These are phyloP conservation scores for Dromius quadrimaculatus DNA, from an alignment of 2,888 invertebrate genomes.

Conservation along the genomic window DNA sequence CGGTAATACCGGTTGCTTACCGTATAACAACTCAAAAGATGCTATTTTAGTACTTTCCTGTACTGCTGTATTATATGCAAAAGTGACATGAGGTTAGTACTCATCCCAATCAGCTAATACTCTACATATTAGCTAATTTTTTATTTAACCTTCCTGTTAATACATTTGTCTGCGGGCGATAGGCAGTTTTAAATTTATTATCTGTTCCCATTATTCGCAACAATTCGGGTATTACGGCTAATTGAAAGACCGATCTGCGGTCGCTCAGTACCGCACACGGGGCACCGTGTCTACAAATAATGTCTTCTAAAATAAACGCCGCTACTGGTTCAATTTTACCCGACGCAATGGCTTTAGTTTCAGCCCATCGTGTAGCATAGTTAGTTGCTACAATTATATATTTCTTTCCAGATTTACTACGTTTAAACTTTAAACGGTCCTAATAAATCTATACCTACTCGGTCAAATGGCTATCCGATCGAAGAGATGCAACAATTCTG, in stretches of 20 bases:
- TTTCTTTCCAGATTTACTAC: slow-evolving; percentile 55
- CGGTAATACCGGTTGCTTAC: slow-evolving; percentile 54
- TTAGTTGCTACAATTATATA: slow-evolving; percentile 57
- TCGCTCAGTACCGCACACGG: slow-evolving; percentile 37
- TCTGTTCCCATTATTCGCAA: slow-evolving; percentile 55
- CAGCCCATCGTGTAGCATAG: slow-evolving; percentile 57
- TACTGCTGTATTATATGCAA: slow-evolving; percentile 56
- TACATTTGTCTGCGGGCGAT: slow-evolving; percentile 51
- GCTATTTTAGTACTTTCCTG: slow-evolving; percentile 56
- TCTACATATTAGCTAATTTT: slow-evolving; percentile 16
- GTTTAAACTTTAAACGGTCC: slow-evolving; percentile 56
- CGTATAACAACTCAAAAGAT: slow-evolving; percentile 55
- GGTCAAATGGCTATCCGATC: slow-evolving; percentile 53
- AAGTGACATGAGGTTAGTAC: slow-evolving; percentile 55
- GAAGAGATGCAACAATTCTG: slow-evolving; percentile 49
- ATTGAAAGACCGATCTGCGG: slow-evolving; percentile 52
- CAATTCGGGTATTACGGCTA: slow-evolving; percentile 55
- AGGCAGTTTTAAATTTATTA: slow-evolving; percentile 20
- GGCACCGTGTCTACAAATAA: slow-evolving; percentile 41
- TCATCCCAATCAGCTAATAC: slow-evolving; percentile 36
- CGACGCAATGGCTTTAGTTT: slow-evolving; percentile 53
- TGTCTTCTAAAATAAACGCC: slow-evolving; percentile 48
- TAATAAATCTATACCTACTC: slow-evolving; percentile 55
- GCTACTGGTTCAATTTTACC: slow-evolving; percentile 55
- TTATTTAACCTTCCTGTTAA: slow-evolving; percentile 56